A percentile compares a stretch with the other conserved stretches of the same genome.
phyloP scores from a whole-genome alignment of 2,888 invertebrate species.

The Dorcus hopei region DNA sequence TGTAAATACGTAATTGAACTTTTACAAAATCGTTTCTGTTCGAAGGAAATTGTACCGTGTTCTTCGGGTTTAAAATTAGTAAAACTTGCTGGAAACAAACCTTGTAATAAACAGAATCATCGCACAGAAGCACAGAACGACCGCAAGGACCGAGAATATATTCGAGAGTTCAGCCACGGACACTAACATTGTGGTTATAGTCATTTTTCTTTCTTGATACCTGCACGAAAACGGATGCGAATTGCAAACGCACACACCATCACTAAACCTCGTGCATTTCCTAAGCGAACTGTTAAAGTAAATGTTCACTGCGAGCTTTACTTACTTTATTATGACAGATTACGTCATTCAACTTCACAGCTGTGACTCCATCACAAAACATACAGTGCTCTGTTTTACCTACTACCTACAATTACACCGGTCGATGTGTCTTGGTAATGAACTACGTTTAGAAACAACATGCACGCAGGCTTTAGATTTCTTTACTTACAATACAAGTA shows the following conservation, averaged over 20 bases:
- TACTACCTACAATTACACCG: too few relatives aligned
- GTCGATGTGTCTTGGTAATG: too few relatives aligned
- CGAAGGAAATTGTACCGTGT: too few relatives aligned
- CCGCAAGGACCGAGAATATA: conserved; percentile 71
- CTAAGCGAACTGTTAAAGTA: too few relatives aligned
- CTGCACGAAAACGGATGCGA: conserved; percentile 4
- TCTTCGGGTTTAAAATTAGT: too few relatives aligned
- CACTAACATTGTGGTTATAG: conserved; percentile 60
- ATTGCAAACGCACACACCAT: conserved; percentile 16
- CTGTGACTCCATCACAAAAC: not conserved
- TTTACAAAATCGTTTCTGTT: too few relatives aligned
- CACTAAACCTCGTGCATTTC: conserved; percentile 1
- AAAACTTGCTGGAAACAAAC: conserved; percentile 47
- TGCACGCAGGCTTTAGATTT: too few relatives aligned
- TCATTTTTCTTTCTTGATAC: conserved; percentile 30
- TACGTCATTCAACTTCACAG: conserved; percentile 11
- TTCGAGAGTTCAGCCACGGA: conserved; percentile 73
- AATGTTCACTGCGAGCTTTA: too few relatives aligned
- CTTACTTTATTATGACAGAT: not conserved
- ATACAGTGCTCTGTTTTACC: not conserved
- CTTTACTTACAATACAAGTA: too few relatives aligned
- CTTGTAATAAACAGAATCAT: conserved; percentile 74
- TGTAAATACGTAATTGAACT: too few relatives aligned
- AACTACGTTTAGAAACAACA: too few relatives aligned
- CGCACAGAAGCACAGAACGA: conserved; percentile 69